phyloP scores from a whole-genome alignment of 1,140 invertebrate species.

The Chironomus striatipennis region DNA sequence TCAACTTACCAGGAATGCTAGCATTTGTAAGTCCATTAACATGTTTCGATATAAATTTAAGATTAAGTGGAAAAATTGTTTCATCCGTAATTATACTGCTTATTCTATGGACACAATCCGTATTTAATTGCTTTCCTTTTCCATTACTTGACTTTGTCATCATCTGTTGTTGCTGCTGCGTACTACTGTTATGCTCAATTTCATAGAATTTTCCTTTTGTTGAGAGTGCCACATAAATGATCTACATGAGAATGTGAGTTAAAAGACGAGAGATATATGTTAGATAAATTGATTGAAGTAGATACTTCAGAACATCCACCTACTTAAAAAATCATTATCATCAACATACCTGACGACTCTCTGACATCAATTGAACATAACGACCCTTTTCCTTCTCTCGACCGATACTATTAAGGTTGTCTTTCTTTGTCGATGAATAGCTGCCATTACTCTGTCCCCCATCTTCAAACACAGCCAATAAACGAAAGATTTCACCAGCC shows the following conservation, averaged over 20 bases:
- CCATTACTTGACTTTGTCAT: slow-evolving; percentile 25
- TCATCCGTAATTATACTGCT: slow-evolving; percentile 32
- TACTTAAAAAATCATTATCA: not conserved
- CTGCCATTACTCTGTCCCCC: slow-evolving; percentile 33
- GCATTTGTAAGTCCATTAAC: slow-evolving; percentile 29
- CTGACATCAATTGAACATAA: slow-evolving; percentile 38
- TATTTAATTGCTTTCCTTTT: slow-evolving; percentile 34
- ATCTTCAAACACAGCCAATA: slow-evolving; percentile 39
- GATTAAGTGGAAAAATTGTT: slow-evolving; percentile 34
- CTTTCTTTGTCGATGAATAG: slow-evolving; percentile 26
- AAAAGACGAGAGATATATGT: not conserved
- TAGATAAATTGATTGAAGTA: not conserved
- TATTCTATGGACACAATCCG: slow-evolving; percentile 39
- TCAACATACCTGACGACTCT: slow-evolving; percentile 32
- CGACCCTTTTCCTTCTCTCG: slow-evolving; percentile 39
- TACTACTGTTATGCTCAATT: slow-evolving; percentile 33
- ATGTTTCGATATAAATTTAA: slow-evolving; percentile 36
- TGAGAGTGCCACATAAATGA: slow-evolving; percentile 37
- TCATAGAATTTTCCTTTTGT: slow-evolving; percentile 40
- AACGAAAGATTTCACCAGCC: slow-evolving; percentile 37
- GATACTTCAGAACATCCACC: not conserved
- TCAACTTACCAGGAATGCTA: slow-evolving; percentile 12
- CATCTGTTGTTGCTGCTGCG: slow-evolving; percentile 38
- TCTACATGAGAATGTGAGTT: not conserved
- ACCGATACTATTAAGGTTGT: slow-evolving; percentile 26